Base-by-base conservation (phyloP, 2,888 invertebrate genomes). In the Drosophila borealis region DNA sequence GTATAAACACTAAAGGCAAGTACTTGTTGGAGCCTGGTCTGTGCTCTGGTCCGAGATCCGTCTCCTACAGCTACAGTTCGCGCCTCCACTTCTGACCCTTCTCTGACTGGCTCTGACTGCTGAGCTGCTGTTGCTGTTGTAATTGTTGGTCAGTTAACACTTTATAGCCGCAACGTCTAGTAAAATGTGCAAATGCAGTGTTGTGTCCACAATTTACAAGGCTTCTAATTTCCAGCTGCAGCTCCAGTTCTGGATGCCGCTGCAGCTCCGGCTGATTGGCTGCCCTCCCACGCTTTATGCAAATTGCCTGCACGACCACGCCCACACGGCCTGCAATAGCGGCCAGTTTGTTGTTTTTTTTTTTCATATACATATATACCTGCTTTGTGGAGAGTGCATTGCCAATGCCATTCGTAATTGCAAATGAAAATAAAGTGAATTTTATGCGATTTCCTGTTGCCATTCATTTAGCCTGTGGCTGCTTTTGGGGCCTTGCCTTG, bases 341-440 rank as follows among this genome's bases (percentile, higher is more conserved):
- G 49, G 56, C 53, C 64, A 50, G 19, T 21, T 21, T 25, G 2
- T 21, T 39, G 14, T 19, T 61, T 4, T 62, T 37, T 37, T 37
- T 48, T 33, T 48, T 48, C 33, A 17, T 9, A 10, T 17, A 21
- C 2, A 29, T 29, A 29, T 29, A 25, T 14, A 2, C 13, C n/a
- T 21, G 1, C 11, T 42, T 42, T 14, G 6, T 33, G 17, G n/a
- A 10, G 54, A 68, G 59, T 36, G 61, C 74, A 69, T 59, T 60
- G 74, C 66, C 70, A 77, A 77, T 78, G 78, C 69, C 66, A 69
- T 55, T 50, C 70, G 77, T 78, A 74, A 78, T 74, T 78, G 79
- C 74, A 63, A 70, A 66, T 46, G 56, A 46, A 65, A 61, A 54
- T 64, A 78, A 70, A 70, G 60, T 76, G 60, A 55, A 73, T 67